phyloP scores from a whole-genome alignment of 2,797 vertebrate genomes.

The Lacerta agilis region DNA sequence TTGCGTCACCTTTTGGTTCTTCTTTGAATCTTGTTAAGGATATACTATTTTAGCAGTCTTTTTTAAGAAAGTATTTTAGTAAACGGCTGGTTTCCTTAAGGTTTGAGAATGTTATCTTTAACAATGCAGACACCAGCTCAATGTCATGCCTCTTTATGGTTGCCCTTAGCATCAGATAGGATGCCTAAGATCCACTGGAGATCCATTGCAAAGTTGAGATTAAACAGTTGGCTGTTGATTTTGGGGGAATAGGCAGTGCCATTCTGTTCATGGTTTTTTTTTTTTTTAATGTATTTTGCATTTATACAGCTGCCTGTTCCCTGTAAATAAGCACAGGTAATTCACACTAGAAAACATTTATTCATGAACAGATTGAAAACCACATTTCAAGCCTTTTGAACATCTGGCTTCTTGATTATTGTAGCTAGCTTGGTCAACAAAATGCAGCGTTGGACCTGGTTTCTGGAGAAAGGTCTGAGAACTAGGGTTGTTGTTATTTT shows the following conservation, averaged over 20 bases:
- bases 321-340: constrained; percentile 35
- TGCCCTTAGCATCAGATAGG: constrained; percentile 47
- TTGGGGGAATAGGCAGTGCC: not conserved
- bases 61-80: constrained; percentile 37
- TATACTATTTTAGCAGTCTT: constrained; percentile 39
- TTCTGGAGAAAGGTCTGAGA: not conserved
- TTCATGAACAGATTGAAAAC: constrained; percentile 47
- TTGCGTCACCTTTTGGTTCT: constrained; percentile 18
- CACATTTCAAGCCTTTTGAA: constrained; percentile 55
- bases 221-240: constrained; percentile 18
- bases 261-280: constrained; percentile 26
- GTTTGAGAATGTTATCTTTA: constrained; percentile 29
- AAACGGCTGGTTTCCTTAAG: constrained; percentile 58
- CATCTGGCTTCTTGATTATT: constrained; percentile 23
- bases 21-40: not conserved
- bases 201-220: constrained; percentile 54
- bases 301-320: constrained; percentile 41
- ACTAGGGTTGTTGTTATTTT: not conserved
- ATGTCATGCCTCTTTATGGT: constrained; percentile 35
- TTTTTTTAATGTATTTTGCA: constrained; percentile 4
- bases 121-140: constrained; percentile 48
- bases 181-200: constrained; percentile 39
- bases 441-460: not conserved
- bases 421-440: constrained; percentile 8
- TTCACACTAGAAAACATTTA: constrained; percentile 12